A percentile compares a stretch with the other conserved stretches of the same genome.
phyloP scores from a whole-genome alignment of 2,797 vertebrate species.

The Xenops minutus region DNA sequence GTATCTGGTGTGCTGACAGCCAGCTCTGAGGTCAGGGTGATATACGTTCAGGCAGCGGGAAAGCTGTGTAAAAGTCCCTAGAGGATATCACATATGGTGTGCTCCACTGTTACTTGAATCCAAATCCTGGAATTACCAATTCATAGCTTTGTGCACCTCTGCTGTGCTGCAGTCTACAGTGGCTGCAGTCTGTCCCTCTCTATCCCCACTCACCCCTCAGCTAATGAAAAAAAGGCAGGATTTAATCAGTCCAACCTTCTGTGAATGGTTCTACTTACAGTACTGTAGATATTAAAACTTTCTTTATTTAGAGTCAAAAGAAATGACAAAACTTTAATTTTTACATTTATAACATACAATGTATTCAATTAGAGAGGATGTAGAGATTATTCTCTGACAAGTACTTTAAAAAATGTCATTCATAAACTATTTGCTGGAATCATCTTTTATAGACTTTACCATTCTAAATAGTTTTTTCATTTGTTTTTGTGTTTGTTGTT shows the following conservation, averaged over 20 bases:
- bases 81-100: neutral
- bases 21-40: neutral
- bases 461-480: neutral
- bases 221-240: neutral
- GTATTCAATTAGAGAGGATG: neutral
- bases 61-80: neutral
- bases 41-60: accelerated
- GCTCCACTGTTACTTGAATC: neutral
- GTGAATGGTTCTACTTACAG: neutral
- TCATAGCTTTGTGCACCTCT: neutral
- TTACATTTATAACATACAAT: neutral
- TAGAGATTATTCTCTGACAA: neutral
- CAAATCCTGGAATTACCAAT: neutral
- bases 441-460: neutral
- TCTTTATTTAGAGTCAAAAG: neutral
- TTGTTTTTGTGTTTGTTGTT: neutral
- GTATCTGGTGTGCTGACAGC: neutral
- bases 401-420: neutral
- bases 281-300: neutral
- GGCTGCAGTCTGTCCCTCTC: neutral
- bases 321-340: neutral
- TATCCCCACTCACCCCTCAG: neutral
- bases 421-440: neutral
- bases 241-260: neutral
- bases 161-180: neutral